Percentiles rank a stretch among this genome's conserved stretches.
These are phyloP conservation scores for Euzophera pinguis DNA, from an alignment of 2,888 invertebrate species.

Conservation along the genomic window DNA sequence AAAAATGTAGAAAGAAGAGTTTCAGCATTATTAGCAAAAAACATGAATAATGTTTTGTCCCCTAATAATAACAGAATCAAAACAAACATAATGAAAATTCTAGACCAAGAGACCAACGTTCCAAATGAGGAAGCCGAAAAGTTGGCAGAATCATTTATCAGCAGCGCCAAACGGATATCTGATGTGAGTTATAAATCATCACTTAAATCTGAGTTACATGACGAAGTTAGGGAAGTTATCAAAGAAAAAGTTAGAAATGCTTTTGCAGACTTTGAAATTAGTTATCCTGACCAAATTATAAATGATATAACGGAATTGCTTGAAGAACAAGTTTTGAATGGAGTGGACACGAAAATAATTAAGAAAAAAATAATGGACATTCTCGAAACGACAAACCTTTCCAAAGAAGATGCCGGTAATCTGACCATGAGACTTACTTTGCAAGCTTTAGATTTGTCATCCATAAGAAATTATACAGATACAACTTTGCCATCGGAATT, in stretches of 20 bases:
- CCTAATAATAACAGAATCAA: not conserved
- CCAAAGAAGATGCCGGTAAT: slow-evolving; percentile 9
- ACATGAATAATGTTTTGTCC: slow-evolving; percentile 11
- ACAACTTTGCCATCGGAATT: not conserved
- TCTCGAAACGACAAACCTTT: not conserved
- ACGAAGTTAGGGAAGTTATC: not conserved
- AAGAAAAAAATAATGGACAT: not conserved
- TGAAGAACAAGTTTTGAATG: not conserved
- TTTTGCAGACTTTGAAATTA: not conserved
- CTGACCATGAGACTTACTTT: slow-evolving; percentile 8
- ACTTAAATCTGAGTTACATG: not conserved
- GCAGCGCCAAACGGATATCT: not conserved
- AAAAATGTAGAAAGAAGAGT: slow-evolving; percentile 22
- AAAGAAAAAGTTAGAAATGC: not conserved
- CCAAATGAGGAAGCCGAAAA: not conserved
- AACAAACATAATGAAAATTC: not conserved
- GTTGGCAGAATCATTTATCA: not conserved
- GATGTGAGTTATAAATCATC: too few species aligned
- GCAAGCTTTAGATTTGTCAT: not conserved
- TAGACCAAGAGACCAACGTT: not conserved
- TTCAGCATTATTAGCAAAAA: slow-evolving; percentile 21
- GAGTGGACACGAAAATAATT: not conserved
- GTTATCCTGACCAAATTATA: not conserved
- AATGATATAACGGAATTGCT: not conserved
- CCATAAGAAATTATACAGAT: not conserved